Percentiles rank a stretch among this genome's conserved stretches.
Conservation (phyloP, 2,797 vertebrate species). For the Pogonophryne albipinna region DNA sequence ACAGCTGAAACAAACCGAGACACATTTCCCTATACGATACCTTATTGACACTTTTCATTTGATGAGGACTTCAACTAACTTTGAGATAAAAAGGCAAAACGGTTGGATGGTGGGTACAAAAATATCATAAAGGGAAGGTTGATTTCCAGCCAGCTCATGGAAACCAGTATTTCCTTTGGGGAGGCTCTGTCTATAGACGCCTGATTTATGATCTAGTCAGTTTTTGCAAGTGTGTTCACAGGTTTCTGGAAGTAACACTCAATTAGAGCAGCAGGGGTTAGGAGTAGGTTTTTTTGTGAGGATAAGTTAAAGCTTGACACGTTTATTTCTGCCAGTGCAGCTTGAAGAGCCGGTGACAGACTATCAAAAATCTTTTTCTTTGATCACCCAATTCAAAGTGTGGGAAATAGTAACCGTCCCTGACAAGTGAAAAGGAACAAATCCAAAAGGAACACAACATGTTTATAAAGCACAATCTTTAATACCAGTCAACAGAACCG, state of each 20-base stretch:
- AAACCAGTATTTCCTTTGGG: slow-evolving; percentile 67
- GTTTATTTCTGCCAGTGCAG: slow-evolving; percentile 78
- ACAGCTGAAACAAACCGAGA: slow-evolving; percentile 63
- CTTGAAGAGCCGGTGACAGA: slow-evolving; percentile 79
- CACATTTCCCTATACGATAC: slow-evolving; percentile 65
- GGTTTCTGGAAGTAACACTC: slow-evolving; percentile 80
- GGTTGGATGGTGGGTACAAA: slow-evolving; percentile 41
- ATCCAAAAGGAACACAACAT: slow-evolving; percentile 73
- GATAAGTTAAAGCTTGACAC: slow-evolving; percentile 83
- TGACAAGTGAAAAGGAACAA: slow-evolving; percentile 74
- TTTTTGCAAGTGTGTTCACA: slow-evolving; percentile 78
- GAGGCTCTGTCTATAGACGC: slow-evolving; percentile 68
- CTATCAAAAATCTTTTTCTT: slow-evolving; percentile 82
- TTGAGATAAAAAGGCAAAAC: slow-evolving; percentile 26
- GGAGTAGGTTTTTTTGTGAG: slow-evolving; percentile 70
- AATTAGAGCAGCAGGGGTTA: slow-evolving; percentile 81
- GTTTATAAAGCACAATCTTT: slow-evolving; percentile 77
- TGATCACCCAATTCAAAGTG: slow-evolving; percentile 82
- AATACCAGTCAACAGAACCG: slow-evolving; percentile 55
- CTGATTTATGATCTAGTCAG: slow-evolving; percentile 76
- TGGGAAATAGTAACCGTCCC: slow-evolving; percentile 76
- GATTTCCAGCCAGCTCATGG: slow-evolving; percentile 65
- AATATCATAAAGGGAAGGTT: slow-evolving; percentile 56
- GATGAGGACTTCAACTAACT: slow-evolving; percentile 60
- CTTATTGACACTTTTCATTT: slow-evolving; percentile 69